These are phyloP conservation scores for Enteromius mattozi DNA, from an alignment of 2,797 vertebrate genomes.

Conservation along the genomic window DNA sequence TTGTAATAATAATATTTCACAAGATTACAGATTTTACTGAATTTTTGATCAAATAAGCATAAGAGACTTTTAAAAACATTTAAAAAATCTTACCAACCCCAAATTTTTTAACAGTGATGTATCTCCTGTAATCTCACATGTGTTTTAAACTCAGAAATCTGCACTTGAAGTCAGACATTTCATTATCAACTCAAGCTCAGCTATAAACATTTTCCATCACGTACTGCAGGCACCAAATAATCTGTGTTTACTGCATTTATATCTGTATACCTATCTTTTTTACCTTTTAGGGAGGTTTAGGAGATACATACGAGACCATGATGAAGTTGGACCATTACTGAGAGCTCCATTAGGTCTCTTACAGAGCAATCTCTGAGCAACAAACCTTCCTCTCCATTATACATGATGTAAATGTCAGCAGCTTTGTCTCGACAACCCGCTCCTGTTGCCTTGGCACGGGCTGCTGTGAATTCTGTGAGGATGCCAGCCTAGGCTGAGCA, in stretches of 20 bases:
- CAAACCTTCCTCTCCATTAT: background rate
- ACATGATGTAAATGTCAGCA: conserved; percentile 43
- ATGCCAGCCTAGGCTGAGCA: conserved; percentile 56
- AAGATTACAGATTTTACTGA: background rate
- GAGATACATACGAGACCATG: background rate
- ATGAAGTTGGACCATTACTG: background rate
- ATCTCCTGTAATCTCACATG: background rate
- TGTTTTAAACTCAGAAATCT: background rate
- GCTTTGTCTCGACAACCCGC: background rate
- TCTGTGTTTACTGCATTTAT: background rate
- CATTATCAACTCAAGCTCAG: background rate
- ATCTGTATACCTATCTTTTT: background rate
- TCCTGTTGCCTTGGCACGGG: conserved; percentile 48
- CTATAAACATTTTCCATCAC: background rate
- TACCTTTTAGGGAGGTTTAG: background rate
- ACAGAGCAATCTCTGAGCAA: background rate
- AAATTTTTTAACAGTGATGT: background rate
- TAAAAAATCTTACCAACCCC: background rate
- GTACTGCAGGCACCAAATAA: background rate
- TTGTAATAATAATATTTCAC: background rate
- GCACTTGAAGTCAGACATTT: background rate
- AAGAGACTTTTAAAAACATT: background rate
- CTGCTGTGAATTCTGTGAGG: conserved; percentile 63
- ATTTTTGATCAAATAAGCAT: background rate
- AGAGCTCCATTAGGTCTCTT: background rate